Evolutionary conservation across 2,888 invertebrate species (phyloP), one percentile per base, ranked within the genome.

Genomic region (Phymatocera aterrima): DNA sequence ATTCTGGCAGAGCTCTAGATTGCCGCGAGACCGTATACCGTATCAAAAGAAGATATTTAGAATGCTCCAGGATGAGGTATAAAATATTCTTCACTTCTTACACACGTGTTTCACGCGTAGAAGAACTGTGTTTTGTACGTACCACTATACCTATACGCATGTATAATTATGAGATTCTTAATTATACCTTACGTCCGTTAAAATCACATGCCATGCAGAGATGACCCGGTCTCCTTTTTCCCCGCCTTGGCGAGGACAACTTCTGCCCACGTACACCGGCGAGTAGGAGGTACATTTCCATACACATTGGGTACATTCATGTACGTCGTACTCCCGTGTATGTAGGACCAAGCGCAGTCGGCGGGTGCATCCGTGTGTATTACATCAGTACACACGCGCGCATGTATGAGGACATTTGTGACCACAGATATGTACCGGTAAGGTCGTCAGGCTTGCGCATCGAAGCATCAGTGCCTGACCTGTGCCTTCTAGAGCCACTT

Each of bases 201-300:
- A 72, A 72, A 72, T 51, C 72, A 72, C 51, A 72, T 72, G 72
- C 48, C 48, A 68, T 43, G 12, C 72, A 43, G 34, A 51, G 34
- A 72, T 51, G 72, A 72, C 72, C 72, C 51, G 72, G 72, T 72
- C 72, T 72, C 72, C 48, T 72, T 72, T 51, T 72, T 72, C 72
- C n/a, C 72, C 72, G 72, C 34, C n/a, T 72, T 72, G 68, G 68
- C 46, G 46, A 68, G 40, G 68, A 68, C 72, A 51, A 51, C 72
- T 72, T 72, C 72, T 72, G 72, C 72, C 72, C 72, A 72, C 72
- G 72, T 72, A 68, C 18, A 18, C 24, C 65, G 21, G 28, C 68
- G 43, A 24, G 31, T 48, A 28, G n/a, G 10, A 31, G 15, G 12
- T 28, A 54, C n/a, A 68, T 68, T 68, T 46, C 24, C 68, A 51